Conservation (phyloP, 2,888 invertebrate genomes). For the Argyresthia goedartella region DNA sequence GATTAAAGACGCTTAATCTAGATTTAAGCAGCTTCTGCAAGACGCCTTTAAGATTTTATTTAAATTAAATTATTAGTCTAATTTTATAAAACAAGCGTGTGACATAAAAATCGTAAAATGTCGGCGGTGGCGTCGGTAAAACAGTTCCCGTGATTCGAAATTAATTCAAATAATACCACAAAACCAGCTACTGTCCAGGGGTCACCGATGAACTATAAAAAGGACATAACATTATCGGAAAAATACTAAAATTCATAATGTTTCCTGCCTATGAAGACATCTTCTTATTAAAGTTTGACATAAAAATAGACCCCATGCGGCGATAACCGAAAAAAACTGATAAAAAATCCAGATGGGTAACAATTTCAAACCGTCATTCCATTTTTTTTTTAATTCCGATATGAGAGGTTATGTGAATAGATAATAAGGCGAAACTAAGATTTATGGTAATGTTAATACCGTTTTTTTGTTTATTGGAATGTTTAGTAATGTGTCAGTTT, state of each 20-base stretch:
- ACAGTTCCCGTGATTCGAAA: background rate
- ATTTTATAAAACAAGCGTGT: no score
- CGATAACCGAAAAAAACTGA: background rate
- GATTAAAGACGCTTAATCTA: no score
- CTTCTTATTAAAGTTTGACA: conserved; percentile 1
- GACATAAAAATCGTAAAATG: background rate
- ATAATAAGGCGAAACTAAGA: background rate
- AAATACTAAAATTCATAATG: background rate
- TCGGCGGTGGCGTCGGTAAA: background rate
- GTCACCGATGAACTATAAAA: background rate
- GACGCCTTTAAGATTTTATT: no score
- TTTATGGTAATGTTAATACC: no score
- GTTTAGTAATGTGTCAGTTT: no score
- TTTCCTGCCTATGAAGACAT: background rate
- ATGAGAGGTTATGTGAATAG: background rate
- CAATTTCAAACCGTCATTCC: background rate
- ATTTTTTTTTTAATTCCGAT: background rate
- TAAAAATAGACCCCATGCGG: background rate
- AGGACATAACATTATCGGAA: background rate
- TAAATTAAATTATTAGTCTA: no score
- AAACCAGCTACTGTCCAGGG: background rate
- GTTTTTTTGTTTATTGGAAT: no score
- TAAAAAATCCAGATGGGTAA: background rate
- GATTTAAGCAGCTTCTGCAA: no score
- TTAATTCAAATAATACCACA: background rate